Evolutionary conservation across 2,888 invertebrate genomes (phyloP).

Genomic region (Mythimna ferrago): DNA sequence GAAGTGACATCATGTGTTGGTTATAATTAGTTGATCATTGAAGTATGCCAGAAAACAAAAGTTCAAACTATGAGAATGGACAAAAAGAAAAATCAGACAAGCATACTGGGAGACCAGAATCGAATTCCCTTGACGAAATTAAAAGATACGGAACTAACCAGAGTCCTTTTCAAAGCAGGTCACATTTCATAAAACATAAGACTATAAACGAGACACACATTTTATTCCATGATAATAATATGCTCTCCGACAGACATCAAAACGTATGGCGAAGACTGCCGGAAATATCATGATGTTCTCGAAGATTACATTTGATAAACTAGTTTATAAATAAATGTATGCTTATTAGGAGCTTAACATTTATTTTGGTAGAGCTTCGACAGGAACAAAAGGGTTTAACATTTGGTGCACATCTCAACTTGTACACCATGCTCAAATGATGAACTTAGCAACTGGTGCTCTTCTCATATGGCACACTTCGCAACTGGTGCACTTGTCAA

Average conservation of each 20-base stretch:
- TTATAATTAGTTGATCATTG: slow-evolving; percentile 47
- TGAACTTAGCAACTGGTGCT: no score
- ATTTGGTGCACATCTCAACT: no score
- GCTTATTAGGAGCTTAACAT: slow-evolving; percentile 44
- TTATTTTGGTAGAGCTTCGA: slow-evolving; percentile 40
- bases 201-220: slow-evolving; percentile 31
- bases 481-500: no score
- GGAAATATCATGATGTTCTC: slow-evolving; percentile 56
- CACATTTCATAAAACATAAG: slow-evolving; percentile 44
- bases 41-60: slow-evolving; percentile 25
- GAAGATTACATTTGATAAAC: slow-evolving; percentile 55
- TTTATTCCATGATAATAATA: slow-evolving; percentile 36
- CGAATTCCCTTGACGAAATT: slow-evolving; percentile 33
- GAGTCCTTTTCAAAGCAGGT: slow-evolving; percentile 40
- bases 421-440: no score
- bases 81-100: slow-evolving; percentile 11
- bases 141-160: slow-evolving; percentile 30
- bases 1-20: slow-evolving; percentile 18
- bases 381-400: slow-evolving; percentile 6
- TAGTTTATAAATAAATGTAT: slow-evolving; percentile 49
- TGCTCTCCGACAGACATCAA: slow-evolving; percentile 42
- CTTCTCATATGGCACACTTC: no score
- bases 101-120: slow-evolving; percentile 6
- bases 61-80: slow-evolving; percentile 20
- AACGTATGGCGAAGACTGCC: slow-evolving; percentile 45